These are phyloP conservation scores for Myocastor coypus DNA, from an alignment of 2,113 vertebrate genomes.

Conservation along the genomic window DNA sequence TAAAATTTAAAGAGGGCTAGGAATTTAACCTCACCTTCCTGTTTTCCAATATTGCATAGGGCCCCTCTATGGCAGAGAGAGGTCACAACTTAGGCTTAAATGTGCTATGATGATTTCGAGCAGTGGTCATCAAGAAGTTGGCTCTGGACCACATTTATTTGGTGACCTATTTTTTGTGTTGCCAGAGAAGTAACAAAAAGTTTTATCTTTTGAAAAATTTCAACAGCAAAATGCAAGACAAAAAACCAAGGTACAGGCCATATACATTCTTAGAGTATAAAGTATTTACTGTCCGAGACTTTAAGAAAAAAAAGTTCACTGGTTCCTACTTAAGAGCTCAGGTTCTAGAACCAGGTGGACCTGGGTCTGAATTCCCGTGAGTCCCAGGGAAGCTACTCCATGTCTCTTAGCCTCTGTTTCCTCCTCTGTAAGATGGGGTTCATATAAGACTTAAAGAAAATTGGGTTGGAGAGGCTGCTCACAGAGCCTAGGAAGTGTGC, in stretches of 20 bases:
- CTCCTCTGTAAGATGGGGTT: not conserved
- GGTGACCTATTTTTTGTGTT: not conserved
- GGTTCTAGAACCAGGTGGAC: not conserved
- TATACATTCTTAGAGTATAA: not conserved
- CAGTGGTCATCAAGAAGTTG: not conserved
- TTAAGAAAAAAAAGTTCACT: not conserved
- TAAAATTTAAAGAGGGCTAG: not conserved
- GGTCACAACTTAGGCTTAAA: not conserved
- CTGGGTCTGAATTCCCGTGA: not conserved
- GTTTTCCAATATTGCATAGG: not conserved
- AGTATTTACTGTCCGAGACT: not conserved
- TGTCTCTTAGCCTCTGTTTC: not conserved
- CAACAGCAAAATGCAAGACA: not conserved
- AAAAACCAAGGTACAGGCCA: not conserved
- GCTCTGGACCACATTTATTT: not conserved
- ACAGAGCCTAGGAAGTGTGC: not conserved
- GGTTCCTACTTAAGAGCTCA: not conserved
- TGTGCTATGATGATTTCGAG: not conserved
- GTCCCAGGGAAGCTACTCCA: not conserved
- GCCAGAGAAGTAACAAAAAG: not conserved
- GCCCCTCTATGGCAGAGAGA: not conserved
- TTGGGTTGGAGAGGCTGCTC: not conserved
- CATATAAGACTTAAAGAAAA: not conserved
- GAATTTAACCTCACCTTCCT: not conserved
- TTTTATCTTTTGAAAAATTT: not conserved